Conservation (phyloP, 2,888 invertebrate genomes). For the Meloe dianella region DNA sequence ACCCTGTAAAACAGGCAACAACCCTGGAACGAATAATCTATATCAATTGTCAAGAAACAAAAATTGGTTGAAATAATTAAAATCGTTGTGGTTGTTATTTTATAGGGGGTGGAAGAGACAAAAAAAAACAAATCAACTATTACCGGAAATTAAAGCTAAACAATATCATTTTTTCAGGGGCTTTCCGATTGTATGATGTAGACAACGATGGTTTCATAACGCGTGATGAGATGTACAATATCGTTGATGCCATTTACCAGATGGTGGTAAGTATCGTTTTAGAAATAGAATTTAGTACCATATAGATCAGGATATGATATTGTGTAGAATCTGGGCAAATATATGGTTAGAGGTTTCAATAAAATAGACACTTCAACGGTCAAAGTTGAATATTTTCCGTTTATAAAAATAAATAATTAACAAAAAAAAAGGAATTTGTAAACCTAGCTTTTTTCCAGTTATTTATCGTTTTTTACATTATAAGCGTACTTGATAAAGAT, state of each 20-base stretch:
- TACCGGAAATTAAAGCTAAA: too few species aligned
- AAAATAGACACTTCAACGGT: neutral
- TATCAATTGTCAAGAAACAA: neutral
- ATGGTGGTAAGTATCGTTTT: constrained; percentile 85
- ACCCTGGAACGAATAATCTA: neutral
- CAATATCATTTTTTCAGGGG: constrained; percentile 74
- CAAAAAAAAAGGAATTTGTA: too few species aligned
- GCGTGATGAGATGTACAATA: constrained; percentile 95
- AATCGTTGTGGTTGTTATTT: neutral
- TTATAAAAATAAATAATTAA: too few species aligned
- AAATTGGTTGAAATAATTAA: too few species aligned
- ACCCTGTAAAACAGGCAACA: too few species aligned
- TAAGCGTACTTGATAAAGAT: too few species aligned
- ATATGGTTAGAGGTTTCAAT: neutral
- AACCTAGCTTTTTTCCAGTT: too few species aligned
- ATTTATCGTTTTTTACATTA: too few species aligned
- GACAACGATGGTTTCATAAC: constrained; percentile 97
- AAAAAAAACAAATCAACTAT: neutral
- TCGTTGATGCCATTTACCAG: constrained; percentile 96
- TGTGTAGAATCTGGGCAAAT: too few species aligned
- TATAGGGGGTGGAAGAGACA: neutral
- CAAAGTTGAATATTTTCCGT: neutral
- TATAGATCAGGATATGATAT: neutral
- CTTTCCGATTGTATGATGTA: constrained; percentile 92
- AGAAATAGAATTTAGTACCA: neutral